These are phyloP conservation scores for Cryptocephalus primarius DNA, from an alignment of 2,888 invertebrate genomes.

Conservation along the genomic window DNA sequence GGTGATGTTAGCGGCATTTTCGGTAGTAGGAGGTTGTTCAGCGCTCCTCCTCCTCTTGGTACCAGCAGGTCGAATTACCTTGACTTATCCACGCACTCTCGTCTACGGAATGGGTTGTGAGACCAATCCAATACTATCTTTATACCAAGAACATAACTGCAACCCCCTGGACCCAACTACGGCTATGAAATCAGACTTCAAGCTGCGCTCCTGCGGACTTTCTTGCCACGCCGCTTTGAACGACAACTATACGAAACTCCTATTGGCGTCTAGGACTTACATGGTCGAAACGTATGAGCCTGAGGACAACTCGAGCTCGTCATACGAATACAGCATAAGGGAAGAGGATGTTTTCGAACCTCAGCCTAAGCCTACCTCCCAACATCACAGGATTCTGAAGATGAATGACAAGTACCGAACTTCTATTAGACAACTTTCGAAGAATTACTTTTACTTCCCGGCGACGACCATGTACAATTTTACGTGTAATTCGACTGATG, in stretches of 20 bases:
- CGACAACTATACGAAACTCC: slow-evolving; percentile 36
- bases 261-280: slow-evolving; percentile 44
- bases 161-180: slow-evolving; percentile 30
- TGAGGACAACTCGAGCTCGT: slow-evolving; percentile 27
- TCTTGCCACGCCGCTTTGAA: slow-evolving; percentile 43
- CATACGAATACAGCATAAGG: slow-evolving; percentile 34
- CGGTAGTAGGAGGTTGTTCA: slow-evolving; percentile 54
- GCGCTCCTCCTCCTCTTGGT: slow-evolving; percentile 57
- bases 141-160: slow-evolving; percentile 43
- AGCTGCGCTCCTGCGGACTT: slow-evolving; percentile 48
- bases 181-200: slow-evolving; percentile 37
- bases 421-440: slow-evolving; percentile 46
- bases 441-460: slow-evolving; percentile 50
- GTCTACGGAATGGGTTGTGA: slow-evolving; percentile 49
- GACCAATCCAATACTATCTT: slow-evolving; percentile 26
- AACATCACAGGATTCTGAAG: slow-evolving; percentile 42
- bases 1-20: slow-evolving; percentile 57
- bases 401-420: slow-evolving; percentile 48
- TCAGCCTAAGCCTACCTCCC: slow-evolving; percentile 29
- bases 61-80: slow-evolving; percentile 57
- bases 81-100: slow-evolving; percentile 50
- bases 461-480: slow-evolving; percentile 42
- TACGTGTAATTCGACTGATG: slow-evolving; percentile 20
- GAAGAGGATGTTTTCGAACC: slow-evolving; percentile 16
- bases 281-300: slow-evolving; percentile 42